Percentiles rank a stretch among this genome's conserved stretches.
Conservation (phyloP, 2,113 vertebrate species). For the Hyperoodon ampullatus region DNA sequence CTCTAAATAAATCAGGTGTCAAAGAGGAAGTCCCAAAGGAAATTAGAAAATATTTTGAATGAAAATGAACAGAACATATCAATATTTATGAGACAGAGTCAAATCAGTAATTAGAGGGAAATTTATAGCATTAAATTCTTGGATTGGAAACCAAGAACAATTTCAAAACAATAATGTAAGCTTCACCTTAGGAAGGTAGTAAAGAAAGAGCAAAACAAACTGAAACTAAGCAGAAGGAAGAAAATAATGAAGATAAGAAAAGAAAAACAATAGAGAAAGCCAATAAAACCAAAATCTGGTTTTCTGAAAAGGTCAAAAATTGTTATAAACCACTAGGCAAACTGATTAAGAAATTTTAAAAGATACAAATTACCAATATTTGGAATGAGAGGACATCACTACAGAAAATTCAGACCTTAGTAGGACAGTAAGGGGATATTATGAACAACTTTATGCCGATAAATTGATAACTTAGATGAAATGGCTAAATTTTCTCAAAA, state of each 20-base stretch:
- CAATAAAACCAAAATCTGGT: not conserved
- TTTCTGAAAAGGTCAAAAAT: not conserved
- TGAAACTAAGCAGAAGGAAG: not conserved
- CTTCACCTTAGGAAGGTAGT: not conserved
- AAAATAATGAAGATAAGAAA: not conserved
- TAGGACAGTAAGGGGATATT: not conserved
- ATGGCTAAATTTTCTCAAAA: not conserved
- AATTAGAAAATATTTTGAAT: conserved; percentile 15
- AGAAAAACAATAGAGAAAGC: not conserved
- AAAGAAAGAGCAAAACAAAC: not conserved
- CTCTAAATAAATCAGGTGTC: not conserved
- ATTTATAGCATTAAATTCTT: not conserved
- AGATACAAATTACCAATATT: not conserved
- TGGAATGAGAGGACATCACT: not conserved
- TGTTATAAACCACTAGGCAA: not conserved
- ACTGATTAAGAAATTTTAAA: not conserved
- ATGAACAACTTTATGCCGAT: not conserved
- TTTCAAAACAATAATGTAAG: not conserved
- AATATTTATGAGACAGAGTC: not conserved
- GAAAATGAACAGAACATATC: not conserved
- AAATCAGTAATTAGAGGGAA: not conserved
- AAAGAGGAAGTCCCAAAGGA: not conserved
- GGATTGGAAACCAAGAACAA: not conserved
- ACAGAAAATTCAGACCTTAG: not conserved
- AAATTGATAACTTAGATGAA: not conserved